These are phyloP conservation scores for Metopia argyrocephala DNA, from an alignment of 2,888 invertebrate genomes.

Conservation along the genomic window DNA sequence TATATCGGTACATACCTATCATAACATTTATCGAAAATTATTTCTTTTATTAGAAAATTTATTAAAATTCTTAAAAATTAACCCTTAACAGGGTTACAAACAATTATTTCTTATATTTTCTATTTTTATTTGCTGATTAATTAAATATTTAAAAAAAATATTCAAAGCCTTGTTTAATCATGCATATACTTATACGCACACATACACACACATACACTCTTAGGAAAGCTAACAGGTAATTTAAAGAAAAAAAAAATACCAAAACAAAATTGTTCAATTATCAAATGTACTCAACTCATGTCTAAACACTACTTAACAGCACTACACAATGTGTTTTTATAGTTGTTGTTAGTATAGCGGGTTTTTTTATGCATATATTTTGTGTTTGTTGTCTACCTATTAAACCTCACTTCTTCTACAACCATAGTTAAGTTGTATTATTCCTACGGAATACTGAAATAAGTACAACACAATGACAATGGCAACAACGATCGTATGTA, in stretches of 20 bases:
- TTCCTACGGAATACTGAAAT: neutral
- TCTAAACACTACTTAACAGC: too few relatives aligned
- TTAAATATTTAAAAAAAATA: neutral
- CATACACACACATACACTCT: neutral
- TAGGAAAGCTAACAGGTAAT: neutral
- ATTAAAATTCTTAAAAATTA: neutral
- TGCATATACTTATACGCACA: neutral
- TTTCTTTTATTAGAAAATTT: too few relatives aligned
- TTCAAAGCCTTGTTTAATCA: neutral
- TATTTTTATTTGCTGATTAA: neutral
- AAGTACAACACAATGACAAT: too few relatives aligned
- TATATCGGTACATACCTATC: too few relatives aligned
- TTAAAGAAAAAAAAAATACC: neutral
- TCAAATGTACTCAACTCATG: too few relatives aligned
- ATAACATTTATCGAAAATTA: too few relatives aligned
- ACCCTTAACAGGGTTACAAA: neutral
- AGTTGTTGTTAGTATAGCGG: too few relatives aligned
- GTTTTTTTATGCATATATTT: too few relatives aligned
- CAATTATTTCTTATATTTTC: neutral
- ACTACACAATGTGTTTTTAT: too few relatives aligned
- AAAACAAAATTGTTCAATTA: neutral
- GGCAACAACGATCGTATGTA: constrained; percentile 26
- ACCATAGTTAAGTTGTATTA: too few relatives aligned
- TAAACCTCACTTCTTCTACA: too few relatives aligned
- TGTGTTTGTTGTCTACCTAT: too few relatives aligned